Base-by-base conservation (phyloP, 1,140 invertebrate genomes). In the Neodiprion lecontei region DNA sequence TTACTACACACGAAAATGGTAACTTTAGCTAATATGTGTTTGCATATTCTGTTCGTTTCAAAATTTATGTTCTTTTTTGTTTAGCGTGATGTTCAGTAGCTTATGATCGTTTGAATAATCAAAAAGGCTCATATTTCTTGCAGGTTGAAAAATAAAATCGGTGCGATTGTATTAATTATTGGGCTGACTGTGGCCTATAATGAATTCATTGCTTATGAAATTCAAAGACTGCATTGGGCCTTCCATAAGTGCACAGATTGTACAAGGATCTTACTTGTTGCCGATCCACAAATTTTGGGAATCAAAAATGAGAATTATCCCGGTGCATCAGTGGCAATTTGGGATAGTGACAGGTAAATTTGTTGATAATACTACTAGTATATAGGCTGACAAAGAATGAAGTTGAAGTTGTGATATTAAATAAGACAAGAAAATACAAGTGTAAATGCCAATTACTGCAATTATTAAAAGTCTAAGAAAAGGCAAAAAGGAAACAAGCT, bases 231-330 rank as follows among this genome's bases (percentile, higher is more conserved):
- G 50, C 88, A 87, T 68, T 94, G 92, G 92, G 81, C 88, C 11
- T 75, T 82, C 7, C 79, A 90, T 72, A 80, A 90, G 49, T 93
- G 92, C 78, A 79, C 84, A 50, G 89, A 90, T 68, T 95, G 94
- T 82, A 91, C 92, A 1, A 91, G 91, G 76, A 89, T 98, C 50
- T 85, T 98, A 23, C 89, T 98, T 47, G 94, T 97, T 66, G 95
- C 96, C n/a, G 97, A 98, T 89, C 96, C 97, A 28, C 97, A 98
- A 88, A 93, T 98, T 76, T 91, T 96, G 78, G 97, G 96, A 2
- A 91, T 95, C 77, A 84, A 90, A 69, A 90, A 93, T 86, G 94
- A 95, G 85, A 87, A 79, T 87, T 91, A 79, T 87, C 91, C 79
- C 80, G 89, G 84, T 77, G 89, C 87, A 70, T 89, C 82, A 74